Percentiles rank a stretch among this genome's conserved stretches.
Evolutionary conservation across 2,888 invertebrate species (phyloP).

Genomic region (Rhamphomyia laevipes): DNA sequence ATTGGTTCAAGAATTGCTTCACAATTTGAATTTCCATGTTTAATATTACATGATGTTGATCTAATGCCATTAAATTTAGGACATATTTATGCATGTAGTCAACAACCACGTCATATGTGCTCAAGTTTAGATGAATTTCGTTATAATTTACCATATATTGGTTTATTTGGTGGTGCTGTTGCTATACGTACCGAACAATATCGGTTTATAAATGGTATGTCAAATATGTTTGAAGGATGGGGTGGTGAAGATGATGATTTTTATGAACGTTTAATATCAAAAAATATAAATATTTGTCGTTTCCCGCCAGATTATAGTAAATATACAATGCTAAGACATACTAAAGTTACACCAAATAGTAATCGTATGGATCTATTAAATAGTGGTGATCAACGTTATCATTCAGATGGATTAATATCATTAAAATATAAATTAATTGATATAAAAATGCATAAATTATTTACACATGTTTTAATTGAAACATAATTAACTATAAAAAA

Average conservation of each 20-base stretch:
- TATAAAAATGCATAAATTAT: constrained; percentile 45
- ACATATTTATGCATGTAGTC: constrained; percentile 76
- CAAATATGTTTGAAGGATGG: constrained; percentile 58
- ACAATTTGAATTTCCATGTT: constrained; percentile 62
- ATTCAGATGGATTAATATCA: constrained; percentile 51
- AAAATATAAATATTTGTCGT: constrained; percentile 46
- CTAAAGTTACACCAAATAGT: constrained; percentile 46
- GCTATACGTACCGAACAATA: constrained; percentile 65
- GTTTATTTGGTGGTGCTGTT: constrained; percentile 71
- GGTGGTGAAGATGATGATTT: constrained; percentile 84
- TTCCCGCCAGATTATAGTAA: constrained; percentile 55
- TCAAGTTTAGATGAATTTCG: constrained; percentile 73
- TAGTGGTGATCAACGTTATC: constrained; percentile 41
- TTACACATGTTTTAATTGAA: constrained; percentile 51
- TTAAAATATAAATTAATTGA: constrained; percentile 45
- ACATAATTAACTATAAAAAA: constrained; percentile 22
- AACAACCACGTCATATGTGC: constrained; percentile 78
- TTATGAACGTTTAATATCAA: constrained; percentile 42
- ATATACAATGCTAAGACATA: constrained; percentile 56
- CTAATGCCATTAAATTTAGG: constrained; percentile 66
- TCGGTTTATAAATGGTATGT: constrained; percentile 68
- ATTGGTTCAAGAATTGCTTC: constrained; percentile 71
- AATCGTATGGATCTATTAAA: constrained; percentile 39
- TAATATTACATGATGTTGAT: constrained; percentile 84
- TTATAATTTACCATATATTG: constrained; percentile 61